Base-by-base conservation (phyloP, 2,797 vertebrate genomes). In the Anisognathus igniventris region DNA sequence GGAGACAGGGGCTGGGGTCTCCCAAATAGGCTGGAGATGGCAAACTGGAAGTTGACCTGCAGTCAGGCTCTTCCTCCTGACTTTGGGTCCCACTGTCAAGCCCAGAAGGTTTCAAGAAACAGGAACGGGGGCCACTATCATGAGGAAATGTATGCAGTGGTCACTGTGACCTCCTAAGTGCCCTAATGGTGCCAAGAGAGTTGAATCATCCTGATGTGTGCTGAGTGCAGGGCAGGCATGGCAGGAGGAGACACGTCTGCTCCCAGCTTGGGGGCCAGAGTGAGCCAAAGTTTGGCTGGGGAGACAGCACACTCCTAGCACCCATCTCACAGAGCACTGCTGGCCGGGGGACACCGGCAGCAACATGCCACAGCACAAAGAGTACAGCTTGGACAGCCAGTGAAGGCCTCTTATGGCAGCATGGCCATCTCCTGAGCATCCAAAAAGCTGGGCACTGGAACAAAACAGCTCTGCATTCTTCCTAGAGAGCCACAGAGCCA, bases 261-360 rank as follows among this genome's bases (percentile, higher is more conserved):
- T 66, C 25, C 62, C 50, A 65, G 45, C 27, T 10, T n/a, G 54
- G 68, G 40, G 58, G 51, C 37, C 73, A 48, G 50, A 65, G 45
- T 31, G 54, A 58, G 12, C 35, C 28, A 37, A 44, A 23, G 23
- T 23, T 39, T 65, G 56, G 20, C 39, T 20, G 7, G 35, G 35
- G 50, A 54, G 56, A 9, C 31, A 15, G 66, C n/a, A 28, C 0
- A 0, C 3, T 78, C 31, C 39, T 16, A 19, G 37, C 0, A 0
- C 31, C 39, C 4, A 0, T 33, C 16, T 54, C 0, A 0, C 33
- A 42, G 54, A 60, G 47, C 9, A 0, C 42, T 56, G 48, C 57
- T 33, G 60, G 21, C 40, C 60, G 37, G 64, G 53, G 23, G 16
- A 70, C 27, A 8, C 47, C 4, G 48, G 23, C 74, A 72, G n/a